phyloP scores from a whole-genome alignment of 1,140 invertebrate species.

The Lordiphosa stackelbergi region DNA sequence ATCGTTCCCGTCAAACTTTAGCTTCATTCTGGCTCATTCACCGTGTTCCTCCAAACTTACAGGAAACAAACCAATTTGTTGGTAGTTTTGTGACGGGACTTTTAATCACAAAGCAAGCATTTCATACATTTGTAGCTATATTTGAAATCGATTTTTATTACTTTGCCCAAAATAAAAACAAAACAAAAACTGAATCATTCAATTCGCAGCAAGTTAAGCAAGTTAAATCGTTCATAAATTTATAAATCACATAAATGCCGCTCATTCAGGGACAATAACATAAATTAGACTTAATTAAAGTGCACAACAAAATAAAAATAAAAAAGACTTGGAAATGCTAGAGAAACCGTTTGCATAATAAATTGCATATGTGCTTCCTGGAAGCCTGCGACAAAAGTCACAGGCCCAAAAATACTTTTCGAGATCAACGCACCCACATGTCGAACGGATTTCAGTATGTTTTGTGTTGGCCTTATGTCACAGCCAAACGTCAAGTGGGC shows the following conservation, averaged over 20 bases:
- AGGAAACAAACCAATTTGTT: too few relatives aligned
- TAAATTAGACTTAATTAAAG: constrained; percentile 65
- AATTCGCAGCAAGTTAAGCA: constrained; percentile 29
- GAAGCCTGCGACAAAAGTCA: constrained; percentile 48
- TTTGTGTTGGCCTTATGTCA: constrained; percentile 26
- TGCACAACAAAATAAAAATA: constrained; percentile 22
- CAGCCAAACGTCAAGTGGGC: constrained; percentile 5
- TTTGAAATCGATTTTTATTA: constrained; percentile 1
- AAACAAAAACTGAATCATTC: constrained; percentile 1
- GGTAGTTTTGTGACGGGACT: too few relatives aligned
- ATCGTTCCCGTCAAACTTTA: too few relatives aligned
- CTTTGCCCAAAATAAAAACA: constrained; percentile 12
- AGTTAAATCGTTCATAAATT: constrained; percentile 31
- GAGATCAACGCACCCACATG: constrained; percentile 69
- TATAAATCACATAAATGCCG: constrained; percentile 35
- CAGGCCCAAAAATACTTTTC: constrained; percentile 24
- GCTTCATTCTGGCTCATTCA: too few relatives aligned
- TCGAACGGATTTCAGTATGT: constrained; percentile 20
- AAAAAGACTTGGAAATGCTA: constrained; percentile 14
- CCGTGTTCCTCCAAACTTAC: too few relatives aligned
- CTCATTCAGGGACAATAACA: constrained; percentile 42
- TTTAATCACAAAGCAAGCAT: background rate
- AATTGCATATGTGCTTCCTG: constrained; percentile 63
- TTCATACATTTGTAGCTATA: constrained; percentile 1
- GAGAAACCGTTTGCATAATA: constrained; percentile 53